Evolutionary conservation across 2,888 invertebrate genomes (phyloP).

Genomic region (Sturmia bella): DNA sequence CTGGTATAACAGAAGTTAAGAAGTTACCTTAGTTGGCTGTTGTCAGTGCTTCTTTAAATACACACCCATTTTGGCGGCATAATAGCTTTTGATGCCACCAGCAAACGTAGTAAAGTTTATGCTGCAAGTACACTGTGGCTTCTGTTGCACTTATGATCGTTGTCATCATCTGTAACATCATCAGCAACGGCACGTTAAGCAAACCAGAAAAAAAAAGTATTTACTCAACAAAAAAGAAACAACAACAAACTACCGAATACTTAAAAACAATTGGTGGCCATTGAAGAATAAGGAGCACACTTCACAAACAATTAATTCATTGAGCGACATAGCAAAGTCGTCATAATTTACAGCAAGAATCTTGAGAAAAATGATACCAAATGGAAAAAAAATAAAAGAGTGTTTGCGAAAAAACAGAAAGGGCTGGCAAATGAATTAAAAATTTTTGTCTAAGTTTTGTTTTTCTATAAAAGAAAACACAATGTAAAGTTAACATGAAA

Average conservation of each 20-base stretch:
- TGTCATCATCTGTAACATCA: conserved; percentile 71
- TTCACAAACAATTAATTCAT: neutral
- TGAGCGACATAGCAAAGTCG: too few species aligned
- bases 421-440: too few species aligned
- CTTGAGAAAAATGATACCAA: too few species aligned
- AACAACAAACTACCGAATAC: too few species aligned
- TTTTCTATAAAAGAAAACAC: too few species aligned
- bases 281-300: conserved; percentile 2
- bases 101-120: conserved; percentile 59
- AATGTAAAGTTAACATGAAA: too few species aligned
- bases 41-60: conserved; percentile 66
- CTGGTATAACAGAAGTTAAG: conserved; percentile 65
- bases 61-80: conserved; percentile 68
- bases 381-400: too few species aligned
- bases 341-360: too few species aligned
- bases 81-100: conserved; percentile 66
- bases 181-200: conserved; percentile 66
- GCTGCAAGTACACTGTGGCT: conserved; percentile 69
- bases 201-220: conserved; percentile 23
- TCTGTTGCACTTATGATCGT: conserved; percentile 70
- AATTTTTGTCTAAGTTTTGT: too few species aligned
- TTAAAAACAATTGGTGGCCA: neutral
- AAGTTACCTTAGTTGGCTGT: conserved; percentile 64
- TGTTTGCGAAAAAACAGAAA: too few species aligned
- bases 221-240: conserved; percentile 9